Percentiles rank a stretch among this genome's conserved stretches.
Evolutionary conservation across 1,140 invertebrate species (phyloP).

Genomic region (Atta cephalotes): DNA sequence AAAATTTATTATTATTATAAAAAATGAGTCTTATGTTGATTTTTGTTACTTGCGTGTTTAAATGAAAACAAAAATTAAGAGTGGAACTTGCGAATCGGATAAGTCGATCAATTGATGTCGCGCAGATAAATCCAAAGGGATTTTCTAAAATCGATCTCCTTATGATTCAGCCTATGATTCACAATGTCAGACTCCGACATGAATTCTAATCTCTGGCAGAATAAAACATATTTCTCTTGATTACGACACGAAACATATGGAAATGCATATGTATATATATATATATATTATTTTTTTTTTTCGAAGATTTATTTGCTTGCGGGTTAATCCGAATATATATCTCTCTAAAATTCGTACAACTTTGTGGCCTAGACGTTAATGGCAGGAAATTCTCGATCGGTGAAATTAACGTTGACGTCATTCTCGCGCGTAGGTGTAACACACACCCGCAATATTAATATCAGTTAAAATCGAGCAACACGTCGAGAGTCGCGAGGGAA

Average conservation of each 20-base stretch:
- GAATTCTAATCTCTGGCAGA: slow-evolving; percentile 1
- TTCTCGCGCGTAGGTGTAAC: neutral
- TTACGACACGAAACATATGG: neutral
- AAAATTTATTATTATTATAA: too few species aligned
- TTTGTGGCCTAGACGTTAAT: slow-evolving; percentile 10
- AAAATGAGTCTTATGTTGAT: neutral
- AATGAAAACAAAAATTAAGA: neutral
- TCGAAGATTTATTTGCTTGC: slow-evolving; percentile 26
- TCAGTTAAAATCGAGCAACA: slow-evolving; percentile 18
- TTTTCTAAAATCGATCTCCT: slow-evolving; percentile 9
- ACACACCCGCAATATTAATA: slow-evolving; percentile 11
- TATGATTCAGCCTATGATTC: neutral
- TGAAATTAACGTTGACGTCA: slow-evolving; percentile 21
- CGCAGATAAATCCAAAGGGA: neutral
- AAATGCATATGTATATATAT: neutral
- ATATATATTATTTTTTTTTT: slow-evolving; percentile 8
- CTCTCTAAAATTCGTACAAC: neutral
- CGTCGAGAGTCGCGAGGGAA: neutral
- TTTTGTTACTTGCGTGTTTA: neutral
- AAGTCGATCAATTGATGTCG: slow-evolving; percentile 5
- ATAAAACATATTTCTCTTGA: slow-evolving; percentile 26
- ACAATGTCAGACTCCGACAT: neutral
- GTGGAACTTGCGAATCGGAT: neutral
- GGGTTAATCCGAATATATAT: slow-evolving; percentile 15
- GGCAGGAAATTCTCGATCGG: slow-evolving; percentile 18